phyloP scores from a whole-genome alignment of 2,888 invertebrate genomes.

The Tetramorium bicarinatum region DNA sequence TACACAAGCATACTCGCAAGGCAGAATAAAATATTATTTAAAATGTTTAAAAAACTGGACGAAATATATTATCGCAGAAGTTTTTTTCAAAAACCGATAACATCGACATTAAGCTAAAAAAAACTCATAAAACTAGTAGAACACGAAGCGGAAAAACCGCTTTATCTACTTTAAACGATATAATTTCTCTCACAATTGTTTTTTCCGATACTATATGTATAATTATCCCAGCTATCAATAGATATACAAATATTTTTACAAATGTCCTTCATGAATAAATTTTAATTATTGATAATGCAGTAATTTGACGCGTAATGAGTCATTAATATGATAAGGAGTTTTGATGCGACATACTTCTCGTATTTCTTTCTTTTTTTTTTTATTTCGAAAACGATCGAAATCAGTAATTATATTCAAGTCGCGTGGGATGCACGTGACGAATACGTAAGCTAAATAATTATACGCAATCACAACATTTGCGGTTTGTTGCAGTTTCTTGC shows the following conservation, averaged over 20 bases:
- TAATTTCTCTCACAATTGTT: not conserved
- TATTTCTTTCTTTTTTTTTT: not conserved
- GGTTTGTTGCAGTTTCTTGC: too few species aligned
- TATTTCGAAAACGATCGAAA: not conserved
- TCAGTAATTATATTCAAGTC: conserved; percentile 8
- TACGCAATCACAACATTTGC: not conserved
- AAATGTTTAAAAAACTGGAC: not conserved
- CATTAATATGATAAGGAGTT: conserved; percentile 2
- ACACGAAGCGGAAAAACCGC: not conserved
- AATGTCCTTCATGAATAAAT: not conserved
- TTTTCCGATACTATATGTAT: not conserved
- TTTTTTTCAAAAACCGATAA: not conserved
- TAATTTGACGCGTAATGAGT: not conserved
- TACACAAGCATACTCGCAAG: not conserved
- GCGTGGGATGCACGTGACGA: not conserved
- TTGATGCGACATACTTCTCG: not conserved
- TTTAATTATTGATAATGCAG: not conserved
- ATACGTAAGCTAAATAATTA: not conserved
- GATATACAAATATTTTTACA: not conserved
- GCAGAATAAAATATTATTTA: not conserved
- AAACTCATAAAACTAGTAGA: not conserved
- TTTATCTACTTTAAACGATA: not conserved
- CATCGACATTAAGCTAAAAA: not conserved
- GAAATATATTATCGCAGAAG: not conserved
- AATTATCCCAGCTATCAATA: not conserved